Base-by-base conservation (phyloP, 2,113 vertebrate species). In the Rhinolophus sinicus region DNA sequence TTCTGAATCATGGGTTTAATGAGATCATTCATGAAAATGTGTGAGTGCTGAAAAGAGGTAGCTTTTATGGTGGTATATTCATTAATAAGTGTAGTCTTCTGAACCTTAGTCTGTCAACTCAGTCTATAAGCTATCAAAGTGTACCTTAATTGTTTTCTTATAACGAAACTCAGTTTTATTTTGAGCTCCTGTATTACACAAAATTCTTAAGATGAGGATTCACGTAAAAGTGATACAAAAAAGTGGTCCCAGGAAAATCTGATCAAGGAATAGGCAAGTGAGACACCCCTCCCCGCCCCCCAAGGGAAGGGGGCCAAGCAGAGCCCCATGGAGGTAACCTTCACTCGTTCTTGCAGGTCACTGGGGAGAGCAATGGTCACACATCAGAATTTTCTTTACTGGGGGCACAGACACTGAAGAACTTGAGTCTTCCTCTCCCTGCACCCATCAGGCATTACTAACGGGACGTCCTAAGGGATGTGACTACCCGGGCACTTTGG, bases 111-210 rank as follows among this genome's bases (percentile, higher is more conserved):
- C 84, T 85, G 14, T 50, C 77, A 83, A 64, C 26, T 64, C 21
- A 14, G 88, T 50, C 47, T 50, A 30, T 19, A 81, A 38, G 19
- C 70, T 50, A 69, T 52, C 82, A 80, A 88, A 81, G 19, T n/a
- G 9, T 67, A 78, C 47, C 33, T 65, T 72, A 33, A 35, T n/a
- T 47, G n/a, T 47, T 62, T 64, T 70, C 18, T 72, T 75, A 0
- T 75, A 81, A 35, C 30, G 73, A 62, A 73, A 26, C 35, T 44
- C 26, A 19, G 65, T 93, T 87, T 81, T 95, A 87, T 76, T 72
- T 70, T 60, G 33, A 80, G 64, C 18, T 28, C 24, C 2, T 76
- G 16, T 67, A 67, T 67, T 83, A 60, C 7, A 22, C 15, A 58
- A 16, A 65, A 62, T 60, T 40, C 44, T 52, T 69, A 40, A 89